Base-by-base conservation (phyloP, 2,888 invertebrate species). In the Acanthosoma haemorrhoidale region DNA sequence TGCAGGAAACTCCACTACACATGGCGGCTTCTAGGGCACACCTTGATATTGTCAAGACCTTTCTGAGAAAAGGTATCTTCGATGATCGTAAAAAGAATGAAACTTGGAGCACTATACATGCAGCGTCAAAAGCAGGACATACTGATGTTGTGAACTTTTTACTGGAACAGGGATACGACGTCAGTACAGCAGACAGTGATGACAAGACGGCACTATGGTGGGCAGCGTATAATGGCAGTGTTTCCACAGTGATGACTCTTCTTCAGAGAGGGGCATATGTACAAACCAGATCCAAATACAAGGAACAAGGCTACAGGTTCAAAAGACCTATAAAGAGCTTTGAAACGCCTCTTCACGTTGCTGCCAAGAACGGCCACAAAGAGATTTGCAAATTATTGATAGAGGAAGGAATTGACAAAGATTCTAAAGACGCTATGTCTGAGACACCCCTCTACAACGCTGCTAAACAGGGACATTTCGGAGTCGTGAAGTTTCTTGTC, bases 41-140 rank as follows among this genome's bases (percentile, higher is more conserved):
- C 25, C 13, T 64, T 0, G 39, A 64, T 9, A 39, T 64, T 41
- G 64, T 64, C 15, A 64, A 64, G 16, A 16, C 2, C 29, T 64
- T 64, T 4, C 16, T 64, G 25, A 31, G 15, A n/a, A 64, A 64
- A 41, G 39, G 39, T 25, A 2, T 36, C 18, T 38, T 25, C 9
- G 15, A 39, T n/a, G 31, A 39, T 29, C 9, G 13, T 9, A 29
- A 16, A 15, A 11, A 21, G 18, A 38, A 39, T 11, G 25, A 29
- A 39, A 39, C 38, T 3, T 64, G n/a, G 64, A 36, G 39, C 25
- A 25, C 64, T 18, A 29, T 64, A 41, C 64, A 64, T 41, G 64
- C 64, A 29, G 64, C 64, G n/a, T 21, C 64, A 3, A 25, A 18
- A 15, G 21, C 18, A 41, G 64, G 64, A 4, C 64, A 41, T 9